These are phyloP conservation scores for Myiothlypis chrysogaster DNA, from an alignment of 2,797 vertebrate species.

Conservation along the genomic window DNA sequence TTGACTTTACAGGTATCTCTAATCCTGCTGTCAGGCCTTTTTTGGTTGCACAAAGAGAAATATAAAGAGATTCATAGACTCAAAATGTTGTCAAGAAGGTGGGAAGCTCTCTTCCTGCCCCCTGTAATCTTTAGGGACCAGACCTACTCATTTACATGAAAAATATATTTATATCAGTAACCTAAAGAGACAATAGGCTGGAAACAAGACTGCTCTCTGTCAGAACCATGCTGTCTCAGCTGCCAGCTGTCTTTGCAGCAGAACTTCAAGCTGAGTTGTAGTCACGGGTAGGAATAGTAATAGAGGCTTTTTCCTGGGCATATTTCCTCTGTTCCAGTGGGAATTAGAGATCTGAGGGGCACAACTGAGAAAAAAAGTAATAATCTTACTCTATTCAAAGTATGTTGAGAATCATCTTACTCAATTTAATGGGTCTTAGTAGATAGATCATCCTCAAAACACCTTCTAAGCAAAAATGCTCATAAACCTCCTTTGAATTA, in stretches of 20 bases:
- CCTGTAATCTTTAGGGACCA: background rate
- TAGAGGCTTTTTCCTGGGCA: background rate
- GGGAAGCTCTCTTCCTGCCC: background rate
- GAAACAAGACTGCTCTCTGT: background rate
- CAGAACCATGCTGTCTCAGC: background rate
- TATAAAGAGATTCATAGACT: background rate
- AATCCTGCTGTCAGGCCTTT: background rate
- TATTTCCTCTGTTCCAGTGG: background rate
- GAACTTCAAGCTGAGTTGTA: background rate
- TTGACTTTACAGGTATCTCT: background rate
- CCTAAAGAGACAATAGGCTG: background rate
- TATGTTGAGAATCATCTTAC: background rate
- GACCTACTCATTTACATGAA: background rate
- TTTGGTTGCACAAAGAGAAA: background rate
- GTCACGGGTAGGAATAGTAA: background rate
- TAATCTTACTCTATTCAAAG: background rate
- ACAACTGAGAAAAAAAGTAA: background rate
- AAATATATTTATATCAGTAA: background rate
- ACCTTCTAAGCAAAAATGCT: background rate
- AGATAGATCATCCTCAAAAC: background rate
- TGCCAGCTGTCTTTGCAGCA: background rate
- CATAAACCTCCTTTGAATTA: background rate
- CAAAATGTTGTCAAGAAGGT: background rate
- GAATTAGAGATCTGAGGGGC: background rate
- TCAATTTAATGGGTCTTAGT: background rate